Evolutionary conservation across 2,888 invertebrate species (phyloP), one percentile per base, ranked within the genome.

Genomic region (Creontiades dilutus): DNA sequence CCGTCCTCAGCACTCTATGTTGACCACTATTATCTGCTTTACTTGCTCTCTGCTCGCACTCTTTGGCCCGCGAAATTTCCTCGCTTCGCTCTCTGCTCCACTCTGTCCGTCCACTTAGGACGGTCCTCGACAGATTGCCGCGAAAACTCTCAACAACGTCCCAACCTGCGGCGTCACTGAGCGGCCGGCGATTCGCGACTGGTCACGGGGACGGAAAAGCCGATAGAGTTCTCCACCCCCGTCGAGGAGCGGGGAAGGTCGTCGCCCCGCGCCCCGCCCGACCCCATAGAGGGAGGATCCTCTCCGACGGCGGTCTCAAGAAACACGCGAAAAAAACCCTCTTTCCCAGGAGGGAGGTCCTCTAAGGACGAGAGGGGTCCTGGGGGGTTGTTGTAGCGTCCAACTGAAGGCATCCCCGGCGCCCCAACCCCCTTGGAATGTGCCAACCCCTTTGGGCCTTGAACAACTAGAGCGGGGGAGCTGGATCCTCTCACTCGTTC

Each of bases 381-480:
- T 0, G 37, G 16, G 52, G 52, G 14, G 52, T n/a, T n/a, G 0
- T 0, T 5, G 57, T 16, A 57, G 13, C n/a, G 57, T 57, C 57
- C 57, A n/a, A 57, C 37, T 37, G 7, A 37, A 52, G 16, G 14
- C 14, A 52, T 16, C 52, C 52, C 52, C 52, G 52, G 19, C 1
- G 16, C 16, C 19, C 61, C 61, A 61, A 16, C 61, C 78, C 78
- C 78, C n/a, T 9, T 16, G 81, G 81, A 52, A 52, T 82, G 82
- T 52, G 82, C 82, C 52, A 82, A 82, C 81, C 86, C 86, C 86
- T 75, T 7, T 5, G 68, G 86, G 57, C 86, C 86, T 86, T 86
- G 86, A 86, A 86, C 47, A 86, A 75, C 86, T 86, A 37, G 86
- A 86, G 86, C 86, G 75, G 86, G 86, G 75, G 76, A 86, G 86